Evolutionary conservation across 2,888 invertebrate genomes (phyloP).

Genomic region (Cylindroiulus punctatus): DNA sequence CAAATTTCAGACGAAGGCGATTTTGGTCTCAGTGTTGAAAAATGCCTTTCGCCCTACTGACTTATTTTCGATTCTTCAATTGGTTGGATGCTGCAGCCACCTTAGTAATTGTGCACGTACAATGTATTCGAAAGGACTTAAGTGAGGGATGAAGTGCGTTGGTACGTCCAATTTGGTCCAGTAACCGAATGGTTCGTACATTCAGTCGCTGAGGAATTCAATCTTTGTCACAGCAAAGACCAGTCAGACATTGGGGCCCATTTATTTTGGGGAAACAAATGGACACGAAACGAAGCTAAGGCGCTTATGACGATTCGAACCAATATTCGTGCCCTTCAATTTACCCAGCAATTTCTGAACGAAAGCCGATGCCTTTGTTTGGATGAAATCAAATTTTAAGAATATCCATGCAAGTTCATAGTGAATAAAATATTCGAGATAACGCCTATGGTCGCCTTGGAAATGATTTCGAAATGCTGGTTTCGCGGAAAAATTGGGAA

Average conservation of each 20-base stretch:
- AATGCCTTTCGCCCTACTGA: not conserved
- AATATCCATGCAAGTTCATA: not conserved
- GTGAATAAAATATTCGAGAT: not conserved
- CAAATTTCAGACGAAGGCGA: not conserved
- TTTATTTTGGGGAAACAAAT: slow-evolving; percentile 9
- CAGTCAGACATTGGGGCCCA: not conserved
- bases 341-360: not conserved
- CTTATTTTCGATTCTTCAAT: too few species aligned
- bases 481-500: too few species aligned
- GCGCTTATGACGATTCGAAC: not conserved
- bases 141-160: too few species aligned
- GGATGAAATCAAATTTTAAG: not conserved
- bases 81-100: not conserved
- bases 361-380: not conserved
- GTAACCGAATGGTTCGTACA: not conserved
- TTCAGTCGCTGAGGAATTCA: not conserved
- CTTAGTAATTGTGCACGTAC: too few species aligned
- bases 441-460: too few species aligned
- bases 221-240: not conserved
- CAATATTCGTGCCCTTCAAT: not conserved
- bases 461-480: too few species aligned
- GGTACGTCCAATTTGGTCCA: too few species aligned
- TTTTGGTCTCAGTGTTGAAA: not conserved
- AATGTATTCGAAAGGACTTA: too few species aligned
- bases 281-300: not conserved